Base-by-base conservation (phyloP, 2,113 vertebrate species). In the Callocephalon fimbriatum region DNA sequence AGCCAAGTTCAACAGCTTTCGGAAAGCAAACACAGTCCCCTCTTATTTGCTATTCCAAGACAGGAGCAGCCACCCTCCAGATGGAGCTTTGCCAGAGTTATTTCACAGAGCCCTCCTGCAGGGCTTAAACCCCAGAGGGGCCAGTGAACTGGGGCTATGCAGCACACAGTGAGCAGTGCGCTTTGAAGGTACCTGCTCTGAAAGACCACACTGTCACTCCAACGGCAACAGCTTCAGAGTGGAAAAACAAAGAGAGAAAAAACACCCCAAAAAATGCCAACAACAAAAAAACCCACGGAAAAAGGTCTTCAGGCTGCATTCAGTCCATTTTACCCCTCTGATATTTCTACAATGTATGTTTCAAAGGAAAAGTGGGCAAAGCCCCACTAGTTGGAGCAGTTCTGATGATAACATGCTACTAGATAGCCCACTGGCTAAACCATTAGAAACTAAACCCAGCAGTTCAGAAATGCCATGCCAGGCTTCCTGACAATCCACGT, bases 121-220 rank as follows among this genome's bases (percentile, higher is more conserved):
- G 54, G 42, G 81, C 72, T 68, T n/a, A 16, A 38, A 45, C 18
- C 9, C 23, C 45, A 32, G 44, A 2, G 26, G 35, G 14, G 7
- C 20, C 61, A 27, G 19, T 9, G 48, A 50, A 31, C 14, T 29
- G 14, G 40, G 53, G 37, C 40, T 35, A 25, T 3, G 0, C 1
- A 29, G 66, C 4, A 32, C 14, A 31, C 48, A 65, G 42, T 2
- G 2, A 53, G n/a, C 14, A 15, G 13, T 0, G 18, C 2, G 2
- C 45, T 63, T 22, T 12, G 38, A 45, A 86, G 29, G 31, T 11
- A 56, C 35, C 66, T 27, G 29, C 32, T 45, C 47, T 14, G 6
- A 32, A 63, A n/a, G 13, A 58, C 17, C 61, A 45, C 8, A 2
- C 20, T 14, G 11, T 15, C 62, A 23, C 31, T 38, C 23, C 48